Base-by-base conservation (phyloP, 2,797 vertebrate species). In the Spinus pinus region DNA sequence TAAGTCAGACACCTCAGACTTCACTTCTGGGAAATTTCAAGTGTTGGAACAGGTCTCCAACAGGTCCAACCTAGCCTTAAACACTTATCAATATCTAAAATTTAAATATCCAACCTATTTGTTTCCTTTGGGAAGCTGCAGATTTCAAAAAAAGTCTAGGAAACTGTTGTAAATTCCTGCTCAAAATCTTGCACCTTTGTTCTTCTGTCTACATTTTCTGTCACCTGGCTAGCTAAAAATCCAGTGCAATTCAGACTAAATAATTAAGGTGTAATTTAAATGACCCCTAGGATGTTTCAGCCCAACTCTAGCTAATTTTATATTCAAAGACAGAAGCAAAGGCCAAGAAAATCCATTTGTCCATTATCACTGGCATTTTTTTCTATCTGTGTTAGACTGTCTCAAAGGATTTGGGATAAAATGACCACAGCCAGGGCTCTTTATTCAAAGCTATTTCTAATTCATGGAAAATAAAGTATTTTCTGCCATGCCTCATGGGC, bases 181-280 rank as follows among this genome's bases (percentile, higher is more conserved):
- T 78, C 46, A 3, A 5, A 42, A 44, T 58, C 66, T 53, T 57
- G 49, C 19, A 41, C 3, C 19, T 74, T 67, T 82, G 6, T 83
- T 91, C 28, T 72, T 80, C 21, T 74, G 30, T 31, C 51, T 50
- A 19, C 22, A 22, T 91, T 49, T 72, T 80, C 71, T 82, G 28
- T 89, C 69, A 90, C 39, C 37, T 65, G 49, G 30, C 42, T 74
- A 78, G n/a, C 46, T 51, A 42, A 84, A 87, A 86, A 54, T 46
- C 27, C 39, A 12, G 14, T 70, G 23, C 44, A 71, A 88, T 75
- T 86, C 53, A 74, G 49, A 67, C 20, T 31, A 77, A 83, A 80
- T 81, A 75, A 79, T 78, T 93, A 44, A 83, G 62, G 31, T 74
- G 15, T 44, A 75, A 78, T 92, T 96, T 92, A 86, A 90, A 81